Percentiles rank a stretch among this genome's conserved stretches.
Conservation (phyloP, 2,888 invertebrate genomes). For the Willowsia nigromaculata region DNA sequence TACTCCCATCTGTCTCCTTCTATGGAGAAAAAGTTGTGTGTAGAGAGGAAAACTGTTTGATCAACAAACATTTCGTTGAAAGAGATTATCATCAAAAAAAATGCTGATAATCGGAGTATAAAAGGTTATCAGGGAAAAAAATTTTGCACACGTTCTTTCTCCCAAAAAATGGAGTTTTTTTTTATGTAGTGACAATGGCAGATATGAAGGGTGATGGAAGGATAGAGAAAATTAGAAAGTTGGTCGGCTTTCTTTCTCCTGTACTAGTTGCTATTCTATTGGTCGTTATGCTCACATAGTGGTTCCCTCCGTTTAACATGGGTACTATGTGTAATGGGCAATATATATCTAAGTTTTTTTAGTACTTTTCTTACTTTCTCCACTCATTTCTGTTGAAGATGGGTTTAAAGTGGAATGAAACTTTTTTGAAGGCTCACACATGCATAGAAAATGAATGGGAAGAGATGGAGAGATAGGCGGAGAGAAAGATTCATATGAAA, state of each 20-base stretch:
- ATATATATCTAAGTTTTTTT: too few relatives aligned
- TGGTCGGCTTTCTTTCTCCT: background rate
- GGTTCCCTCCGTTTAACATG: background rate
- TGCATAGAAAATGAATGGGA: slow-evolving; percentile 24
- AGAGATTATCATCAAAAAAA: background rate
- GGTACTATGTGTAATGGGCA: background rate
- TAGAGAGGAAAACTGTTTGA: background rate
- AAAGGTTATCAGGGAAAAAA: background rate
- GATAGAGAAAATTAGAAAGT: background rate
- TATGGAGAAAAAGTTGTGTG: too few relatives aligned
- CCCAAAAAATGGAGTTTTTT: background rate
- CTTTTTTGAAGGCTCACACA: background rate
- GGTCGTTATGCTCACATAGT: background rate
- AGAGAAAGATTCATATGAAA: background rate
- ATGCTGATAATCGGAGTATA: background rate
- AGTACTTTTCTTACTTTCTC: background rate
- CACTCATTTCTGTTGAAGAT: background rate
- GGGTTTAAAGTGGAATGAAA: background rate
- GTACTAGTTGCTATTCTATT: background rate
- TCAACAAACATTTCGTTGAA: background rate
- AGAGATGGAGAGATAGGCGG: too few relatives aligned
- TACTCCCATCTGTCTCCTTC: too few relatives aligned
- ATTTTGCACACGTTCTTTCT: background rate
- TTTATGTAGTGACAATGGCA: slow-evolving; percentile 30
- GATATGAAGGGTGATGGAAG: background rate